Evolutionary conservation across 2,797 vertebrate species (phyloP).

Genomic region (Anguilla marmorata): DNA sequence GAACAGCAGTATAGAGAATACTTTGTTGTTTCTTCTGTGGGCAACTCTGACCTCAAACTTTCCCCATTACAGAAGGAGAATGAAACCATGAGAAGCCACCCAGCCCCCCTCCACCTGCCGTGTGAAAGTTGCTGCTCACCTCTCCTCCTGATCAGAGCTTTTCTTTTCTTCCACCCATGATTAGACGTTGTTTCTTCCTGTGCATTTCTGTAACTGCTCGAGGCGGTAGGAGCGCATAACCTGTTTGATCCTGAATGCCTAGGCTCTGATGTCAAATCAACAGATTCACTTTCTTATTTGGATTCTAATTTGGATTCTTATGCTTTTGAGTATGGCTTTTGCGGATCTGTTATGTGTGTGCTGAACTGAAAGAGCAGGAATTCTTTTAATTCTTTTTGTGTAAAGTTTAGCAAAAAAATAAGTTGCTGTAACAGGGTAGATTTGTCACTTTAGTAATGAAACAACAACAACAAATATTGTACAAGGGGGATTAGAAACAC

Average conservation of each 20-base stretch:
- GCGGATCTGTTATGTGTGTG: conserved; percentile 58
- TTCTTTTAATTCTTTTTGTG: conserved; percentile 56
- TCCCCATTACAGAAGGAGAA: background rate
- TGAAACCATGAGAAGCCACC: background rate
- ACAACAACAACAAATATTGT: conserved; percentile 30
- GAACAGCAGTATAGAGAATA: background rate
- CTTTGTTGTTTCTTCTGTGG: background rate
- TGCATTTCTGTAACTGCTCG: conserved; percentile 24
- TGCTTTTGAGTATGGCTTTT: conserved; percentile 29
- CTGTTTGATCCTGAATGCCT: conserved; percentile 68
- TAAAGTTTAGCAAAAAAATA: conserved; percentile 64
- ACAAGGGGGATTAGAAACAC: conserved; percentile 71
- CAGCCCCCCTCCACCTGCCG: background rate
- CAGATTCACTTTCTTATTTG: conserved; percentile 71
- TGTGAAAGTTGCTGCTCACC: background rate
- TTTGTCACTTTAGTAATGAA: conserved; percentile 65
- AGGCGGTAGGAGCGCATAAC: conserved; percentile 53
- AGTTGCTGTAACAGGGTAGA: conserved; percentile 70
- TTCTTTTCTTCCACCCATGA: conserved; percentile 16
- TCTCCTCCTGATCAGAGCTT: conserved; percentile 3
- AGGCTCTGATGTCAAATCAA: conserved; percentile 66
- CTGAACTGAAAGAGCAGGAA: conserved; percentile 45
- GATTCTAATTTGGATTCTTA: conserved; percentile 67
- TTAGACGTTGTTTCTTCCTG: background rate
- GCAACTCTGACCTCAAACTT: background rate